Evolutionary conservation across 2,888 invertebrate species (phyloP).

Genomic region (Brachycybe producta): DNA sequence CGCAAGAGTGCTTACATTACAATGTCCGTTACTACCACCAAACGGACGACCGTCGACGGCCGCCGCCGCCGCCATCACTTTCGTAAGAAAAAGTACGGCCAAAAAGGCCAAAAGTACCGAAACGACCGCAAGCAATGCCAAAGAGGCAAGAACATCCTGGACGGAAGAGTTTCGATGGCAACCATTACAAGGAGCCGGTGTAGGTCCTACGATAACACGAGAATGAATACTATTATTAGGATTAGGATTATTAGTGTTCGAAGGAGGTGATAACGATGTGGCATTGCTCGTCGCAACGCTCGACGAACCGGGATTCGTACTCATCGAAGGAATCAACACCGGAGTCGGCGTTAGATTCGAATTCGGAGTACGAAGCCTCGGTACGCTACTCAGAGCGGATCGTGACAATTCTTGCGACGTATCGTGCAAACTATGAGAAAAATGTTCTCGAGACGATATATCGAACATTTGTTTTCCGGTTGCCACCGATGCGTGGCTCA

Average conservation of each 20-base stretch:
- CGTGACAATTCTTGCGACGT: conserved; percentile 4
- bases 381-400: background rate
- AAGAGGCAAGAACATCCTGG: conserved; percentile 67
- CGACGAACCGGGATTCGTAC: background rate
- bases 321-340: background rate
- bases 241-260: background rate
- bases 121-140: conserved; percentile 71
- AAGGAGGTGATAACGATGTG: background rate
- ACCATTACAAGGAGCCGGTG: background rate
- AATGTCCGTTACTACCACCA: conserved; percentile 34
- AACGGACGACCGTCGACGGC: conserved; percentile 39
- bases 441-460: background rate
- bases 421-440: conserved; percentile 6
- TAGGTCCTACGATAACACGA: too few relatives aligned
- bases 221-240: background rate
- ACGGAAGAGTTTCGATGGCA: conserved; percentile 26
- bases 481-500: background rate
- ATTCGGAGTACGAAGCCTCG: conserved; percentile 4
- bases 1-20: conserved; percentile 13
- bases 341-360: conserved; percentile 1
- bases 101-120: conserved; percentile 69
- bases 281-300: background rate
- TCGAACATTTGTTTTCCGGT: background rate
- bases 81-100: conserved; percentile 68
- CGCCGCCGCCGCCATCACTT: conserved; percentile 51